Base-by-base conservation (phyloP, 2,888 invertebrate species). In the Lamellibrachia satsuma region DNA sequence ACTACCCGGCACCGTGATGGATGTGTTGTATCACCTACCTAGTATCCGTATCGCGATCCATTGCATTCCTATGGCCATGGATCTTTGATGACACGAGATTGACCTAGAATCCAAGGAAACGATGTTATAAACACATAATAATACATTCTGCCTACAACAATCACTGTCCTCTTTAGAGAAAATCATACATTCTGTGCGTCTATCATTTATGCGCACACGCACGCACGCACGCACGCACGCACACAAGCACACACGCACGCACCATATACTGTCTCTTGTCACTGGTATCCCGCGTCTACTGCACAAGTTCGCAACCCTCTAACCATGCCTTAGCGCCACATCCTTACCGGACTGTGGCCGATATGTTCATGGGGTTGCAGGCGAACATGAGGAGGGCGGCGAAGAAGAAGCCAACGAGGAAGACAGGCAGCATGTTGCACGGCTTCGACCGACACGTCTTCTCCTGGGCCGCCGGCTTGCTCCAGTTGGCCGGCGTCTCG, bases 311-410 rank as follows among this genome's bases (percentile, higher is more conserved):
- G 15, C 75, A 75, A 15, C 75, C 75, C 22, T 75, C 75, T 2
- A 75, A 15, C 75, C 75, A 1, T 75, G 22, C 2, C 75, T 4
- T 75, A 22, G 75, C 75, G 75, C 15, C 75, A 39, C 39, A 39
- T 39, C 75, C 60, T 57, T 52, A 93, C 93, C 93, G 93, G 92
- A 94, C 90, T 27, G 93, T 94, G 55, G 93, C 92, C 22, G 93
- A 90, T 91, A 92, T 94, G 90, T 92, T 93, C 93, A 93, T 93
- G 90, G 93, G 93, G 93, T 92, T 91, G 92, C 93, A 93, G 92
- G 92, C 91, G 93, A 94, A 94, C 52, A 94, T 92, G 60, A 93
- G 27, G 90, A 91, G 52, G 9, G 93, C 92, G 39, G 92, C 92
- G 52, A 94, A 39, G 90, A 93, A 93, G 92, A 94, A 94, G 91